Conservation (phyloP, 2,113 vertebrate genomes). For the Barbus barbus region DNA sequence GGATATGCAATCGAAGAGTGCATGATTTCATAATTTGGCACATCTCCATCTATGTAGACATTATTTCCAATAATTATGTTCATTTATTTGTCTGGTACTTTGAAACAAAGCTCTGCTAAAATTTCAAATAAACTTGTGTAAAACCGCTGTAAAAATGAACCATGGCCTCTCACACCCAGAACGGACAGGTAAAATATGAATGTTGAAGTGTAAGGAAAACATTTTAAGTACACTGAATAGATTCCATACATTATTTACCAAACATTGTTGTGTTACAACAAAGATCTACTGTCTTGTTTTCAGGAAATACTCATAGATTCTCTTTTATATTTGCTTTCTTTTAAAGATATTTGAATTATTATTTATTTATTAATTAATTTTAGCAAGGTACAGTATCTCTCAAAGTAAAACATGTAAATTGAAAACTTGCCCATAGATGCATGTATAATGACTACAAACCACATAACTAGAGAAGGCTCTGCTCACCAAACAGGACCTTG, state of each 20-base stretch:
- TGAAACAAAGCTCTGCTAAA: constrained; percentile 52
- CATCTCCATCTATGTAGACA: constrained; percentile 66
- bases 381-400: neutral
- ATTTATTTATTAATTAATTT: neutral
- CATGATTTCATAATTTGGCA: constrained; percentile 78
- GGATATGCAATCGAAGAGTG: constrained; percentile 59
- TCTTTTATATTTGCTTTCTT: neutral
- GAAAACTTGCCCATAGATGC: neutral
- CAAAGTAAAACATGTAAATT: neutral
- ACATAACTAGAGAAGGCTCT: neutral
- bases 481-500: neutral
- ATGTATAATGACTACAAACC: neutral
- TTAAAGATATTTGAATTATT: neutral
- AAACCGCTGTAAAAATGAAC: constrained; percentile 52
- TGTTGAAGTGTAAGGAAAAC: too few relatives aligned
- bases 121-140: constrained; percentile 41
- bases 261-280: neutral
- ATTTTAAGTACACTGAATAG: neutral
- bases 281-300: neutral
- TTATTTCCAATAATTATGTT: constrained; percentile 74
- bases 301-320: neutral
- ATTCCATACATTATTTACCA: neutral
- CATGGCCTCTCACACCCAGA: neutral
- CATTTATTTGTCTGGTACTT: constrained; percentile 64
- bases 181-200: constrained; percentile 48